Base-by-base conservation (phyloP, 2,113 vertebrate species). In the Eurystomus gularis region DNA sequence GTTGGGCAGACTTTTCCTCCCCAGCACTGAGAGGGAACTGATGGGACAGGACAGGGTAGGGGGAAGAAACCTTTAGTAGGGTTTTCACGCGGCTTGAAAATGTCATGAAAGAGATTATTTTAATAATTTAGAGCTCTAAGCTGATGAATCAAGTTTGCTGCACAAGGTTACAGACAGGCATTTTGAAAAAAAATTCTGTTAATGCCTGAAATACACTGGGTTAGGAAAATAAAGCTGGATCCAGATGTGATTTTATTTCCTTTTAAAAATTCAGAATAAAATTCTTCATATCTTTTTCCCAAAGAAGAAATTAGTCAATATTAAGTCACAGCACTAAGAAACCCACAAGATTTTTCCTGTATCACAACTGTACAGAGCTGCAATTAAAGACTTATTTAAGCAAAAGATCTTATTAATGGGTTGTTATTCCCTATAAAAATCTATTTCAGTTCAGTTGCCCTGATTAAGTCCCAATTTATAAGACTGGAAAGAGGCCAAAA, bases 381-480 rank as follows among this genome's bases (percentile, higher is more conserved):
- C 73, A 94, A 92, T 86, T 93, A 93, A 90, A 92, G 82, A 92
- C 65, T 84, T 91, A 88, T 72, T 96, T 94, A 95, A 94, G 69
- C 13, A 61, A 95, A 92, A 86, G 60, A 87, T 76, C 65, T 84
- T 92, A 95, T 92, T 90, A 95, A 94, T 95, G 77, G 76, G 13
- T 69, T 92, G 72, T 82, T 96, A 68, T 44, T 84, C 52, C 78
- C 52, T 81, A 35, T 90, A 95, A 90, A n/a, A 96, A 95, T 91
- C 88, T 68, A 94, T 96, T 95, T 94, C 88, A 93, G 65, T 88
- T 83, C 61, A 82, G 80, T 83, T 92, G 86, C 52, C 64, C 71
- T 86, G 95, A 95, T 96, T 94, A 96, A 95, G 73, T 91, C 77
- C 35, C 93, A 96, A 95, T 93, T 96, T 95, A 92, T 95, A 89